phyloP scores from a whole-genome alignment of 2,888 invertebrate species.

The Julus scandinavius region DNA sequence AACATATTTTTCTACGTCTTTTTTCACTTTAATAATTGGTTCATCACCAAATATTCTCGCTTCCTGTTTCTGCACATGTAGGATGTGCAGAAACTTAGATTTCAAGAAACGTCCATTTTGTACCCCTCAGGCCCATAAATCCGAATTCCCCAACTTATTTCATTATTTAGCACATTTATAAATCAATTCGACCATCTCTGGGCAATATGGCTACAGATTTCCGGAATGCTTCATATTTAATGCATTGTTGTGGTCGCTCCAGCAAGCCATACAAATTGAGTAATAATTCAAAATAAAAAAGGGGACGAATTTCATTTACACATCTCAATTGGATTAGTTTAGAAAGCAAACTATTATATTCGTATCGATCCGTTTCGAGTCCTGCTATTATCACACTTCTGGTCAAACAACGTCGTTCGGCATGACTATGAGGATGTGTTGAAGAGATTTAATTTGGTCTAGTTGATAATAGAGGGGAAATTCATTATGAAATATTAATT shows the following conservation, averaged over 20 bases:
- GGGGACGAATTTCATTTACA: not conserved
- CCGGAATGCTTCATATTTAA: slow-evolving; percentile 21
- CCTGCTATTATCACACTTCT: not conserved
- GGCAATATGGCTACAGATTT: slow-evolving; percentile 1
- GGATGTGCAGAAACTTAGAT: not conserved
- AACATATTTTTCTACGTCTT: too few species aligned
- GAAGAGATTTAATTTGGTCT: too few species aligned
- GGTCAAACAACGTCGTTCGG: not conserved
- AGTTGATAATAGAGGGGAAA: too few species aligned
- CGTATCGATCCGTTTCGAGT: not conserved
- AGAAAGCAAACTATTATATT: not conserved
- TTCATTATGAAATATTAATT: too few species aligned
- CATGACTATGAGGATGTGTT: too few species aligned
- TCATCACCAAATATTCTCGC: too few species aligned
- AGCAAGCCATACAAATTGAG: not conserved
- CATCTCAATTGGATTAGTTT: not conserved
- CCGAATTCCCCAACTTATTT: not conserved
- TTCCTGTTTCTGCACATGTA: not conserved
- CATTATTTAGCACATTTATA: slow-evolving; percentile 37
- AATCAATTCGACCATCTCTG: slow-evolving; percentile 24
- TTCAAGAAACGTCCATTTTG: not conserved
- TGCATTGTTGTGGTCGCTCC: not conserved
- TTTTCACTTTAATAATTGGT: too few species aligned
- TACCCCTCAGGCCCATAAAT: not conserved
- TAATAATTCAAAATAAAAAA: slow-evolving; percentile 19